Conservation (phyloP, 2,888 invertebrate species). For the Oligia fasciuncula region DNA sequence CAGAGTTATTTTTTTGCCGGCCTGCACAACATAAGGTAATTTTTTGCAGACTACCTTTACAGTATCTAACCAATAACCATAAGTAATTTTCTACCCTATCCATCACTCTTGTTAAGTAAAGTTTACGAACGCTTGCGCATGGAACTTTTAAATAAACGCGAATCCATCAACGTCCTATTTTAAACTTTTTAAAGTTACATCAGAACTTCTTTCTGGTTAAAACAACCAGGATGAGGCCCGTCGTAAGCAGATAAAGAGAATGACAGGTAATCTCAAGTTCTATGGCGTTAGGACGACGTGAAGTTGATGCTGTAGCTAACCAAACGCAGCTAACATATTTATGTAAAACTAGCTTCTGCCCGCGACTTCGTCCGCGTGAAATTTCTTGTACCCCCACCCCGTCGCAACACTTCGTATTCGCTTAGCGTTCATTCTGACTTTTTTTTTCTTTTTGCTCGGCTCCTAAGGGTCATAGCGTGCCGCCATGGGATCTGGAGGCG, state of each 20-base stretch:
- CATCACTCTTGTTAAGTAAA: not conserved
- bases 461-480: too few species aligned
- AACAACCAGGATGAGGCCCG: conserved; percentile 10
- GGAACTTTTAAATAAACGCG: conserved; percentile 6
- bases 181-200: not conserved
- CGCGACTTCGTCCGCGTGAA: too few species aligned
- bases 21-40: not conserved
- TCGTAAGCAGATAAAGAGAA: not conserved
- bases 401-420: too few species aligned
- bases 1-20: not conserved
- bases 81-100: not conserved
- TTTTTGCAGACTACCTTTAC: not conserved
- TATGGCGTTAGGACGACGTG: not conserved
- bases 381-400: too few species aligned
- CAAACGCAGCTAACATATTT: not conserved
- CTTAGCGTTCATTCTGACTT: too few species aligned
- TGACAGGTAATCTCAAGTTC: conserved; percentile 5
- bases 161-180: conserved; percentile 39
- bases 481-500: too few species aligned
- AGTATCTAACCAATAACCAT: not conserved
- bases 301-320: not conserved
- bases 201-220: conserved; percentile 9
- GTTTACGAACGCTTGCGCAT: not conserved
- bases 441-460: too few species aligned
- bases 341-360: too few species aligned